These are phyloP conservation scores for Nephrotoma guestfalica DNA, from an alignment of 2,888 invertebrate genomes.

Conservation along the genomic window DNA sequence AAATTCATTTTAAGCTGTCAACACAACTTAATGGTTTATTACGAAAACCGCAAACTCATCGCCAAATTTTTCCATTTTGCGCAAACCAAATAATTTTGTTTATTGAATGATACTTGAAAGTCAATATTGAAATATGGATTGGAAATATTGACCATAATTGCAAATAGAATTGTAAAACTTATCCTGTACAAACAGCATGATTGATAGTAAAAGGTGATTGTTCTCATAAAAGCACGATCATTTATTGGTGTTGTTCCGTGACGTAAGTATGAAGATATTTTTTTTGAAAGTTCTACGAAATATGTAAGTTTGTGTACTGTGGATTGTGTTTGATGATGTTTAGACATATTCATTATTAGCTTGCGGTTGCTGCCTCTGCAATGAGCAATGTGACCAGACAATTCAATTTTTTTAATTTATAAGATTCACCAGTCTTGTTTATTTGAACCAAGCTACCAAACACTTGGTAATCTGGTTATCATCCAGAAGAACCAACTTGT, in stretches of 20 bases:
- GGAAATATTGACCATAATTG: background rate
- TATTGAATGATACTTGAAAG: background rate
- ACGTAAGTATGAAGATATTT: background rate
- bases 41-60: background rate
- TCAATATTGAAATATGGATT: background rate
- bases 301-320: no score
- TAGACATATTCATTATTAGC: no score
- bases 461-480: no score
- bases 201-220: background rate
- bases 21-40: background rate
- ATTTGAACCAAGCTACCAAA: no score
- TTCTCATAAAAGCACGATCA: background rate
- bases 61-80: background rate
- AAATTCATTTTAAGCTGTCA: background rate
- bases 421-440: no score
- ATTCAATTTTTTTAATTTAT: no score
- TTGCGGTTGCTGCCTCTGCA: no score
- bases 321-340: no score
- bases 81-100: background rate
- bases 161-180: background rate
- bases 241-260: background rate
- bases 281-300: no score
- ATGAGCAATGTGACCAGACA: no score
- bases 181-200: background rate
- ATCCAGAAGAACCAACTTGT: no score